Base-by-base conservation (phyloP, 92 coral and sea anemone genomes). In the Porites lobata region DNA sequence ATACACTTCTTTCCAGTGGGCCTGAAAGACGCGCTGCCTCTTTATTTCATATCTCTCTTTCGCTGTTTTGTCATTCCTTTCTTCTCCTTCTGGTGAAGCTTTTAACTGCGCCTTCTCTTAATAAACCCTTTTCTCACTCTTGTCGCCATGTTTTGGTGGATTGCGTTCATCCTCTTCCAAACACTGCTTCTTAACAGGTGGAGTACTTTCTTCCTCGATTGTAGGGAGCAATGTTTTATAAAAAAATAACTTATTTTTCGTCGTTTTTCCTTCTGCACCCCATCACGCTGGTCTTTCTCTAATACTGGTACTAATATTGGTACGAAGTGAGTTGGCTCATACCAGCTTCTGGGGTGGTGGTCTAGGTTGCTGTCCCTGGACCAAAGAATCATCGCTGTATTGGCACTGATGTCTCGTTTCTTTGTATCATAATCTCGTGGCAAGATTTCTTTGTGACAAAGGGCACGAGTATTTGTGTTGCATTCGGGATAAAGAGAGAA, bases 351-450 rank as follows among this genome's bases (percentile, higher is more conserved):
- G 1, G 75, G 50, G 51, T 61, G 69, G 81, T 54, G 20, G 77
- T 21, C 66, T 4, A 17, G 5, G 69, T 56, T 61, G 52, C 59
- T 67, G 43, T 65, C 76, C 54, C 62, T 73, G 15, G 88, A 85
- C 89, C 89, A 85, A 79, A 85, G 69, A 73, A 76, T 85, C 50
- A 75, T 75, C 69, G 80, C 89, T 4, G 74, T 68, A 72, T 72
- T 72, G 12, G 7, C 76, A 72, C 53, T 72, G 56, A 72, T 29
- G 54, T 64, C 65, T 47, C 14, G 87, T 50, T 82, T 47, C 65
- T 50, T 76, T 69, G 52, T 38, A 72, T 5, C 76, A 26, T 72
- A 72, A 72, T 72, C 76, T 22, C 79, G 50, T 24, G 79, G 79
- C 3, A 51, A 15, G 21, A 51, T 52, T n/a, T 51, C 15, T 52